Evolutionary conservation across 2,888 invertebrate genomes (phyloP).

Genomic region (Nemoura dubitans): DNA sequence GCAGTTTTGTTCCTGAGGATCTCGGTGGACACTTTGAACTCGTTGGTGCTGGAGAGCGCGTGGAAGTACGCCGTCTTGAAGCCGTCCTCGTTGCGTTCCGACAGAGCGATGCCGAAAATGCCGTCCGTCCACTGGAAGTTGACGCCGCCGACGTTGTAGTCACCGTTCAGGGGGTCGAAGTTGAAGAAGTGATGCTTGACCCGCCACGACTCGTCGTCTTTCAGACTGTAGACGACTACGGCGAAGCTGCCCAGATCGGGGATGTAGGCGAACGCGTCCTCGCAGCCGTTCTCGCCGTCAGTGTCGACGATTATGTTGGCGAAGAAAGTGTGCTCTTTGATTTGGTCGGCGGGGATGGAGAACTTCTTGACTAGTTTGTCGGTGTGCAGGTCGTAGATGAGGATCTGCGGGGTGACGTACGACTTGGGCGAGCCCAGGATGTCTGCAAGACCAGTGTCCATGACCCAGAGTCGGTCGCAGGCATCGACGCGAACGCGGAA

Average conservation of each 20-base stretch:
- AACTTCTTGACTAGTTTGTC: constrained; percentile 71
- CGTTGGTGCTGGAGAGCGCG: constrained; percentile 78
- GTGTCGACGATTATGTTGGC: constrained; percentile 82
- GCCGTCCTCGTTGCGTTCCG: constrained; percentile 70
- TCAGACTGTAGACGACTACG: constrained; percentile 79
- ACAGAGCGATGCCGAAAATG: constrained; percentile 77
- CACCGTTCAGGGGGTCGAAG: constrained; percentile 76
- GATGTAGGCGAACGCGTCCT: constrained; percentile 78
- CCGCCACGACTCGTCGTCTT: constrained; percentile 79
- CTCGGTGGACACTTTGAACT: constrained; percentile 78
- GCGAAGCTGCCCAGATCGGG: constrained; percentile 78
- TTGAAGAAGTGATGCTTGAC: constrained; percentile 74
- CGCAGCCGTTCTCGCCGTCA: constrained; percentile 72
- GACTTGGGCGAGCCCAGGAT: constrained; percentile 66
- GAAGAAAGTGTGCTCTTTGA: constrained; percentile 80
- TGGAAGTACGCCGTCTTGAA: constrained; percentile 81
- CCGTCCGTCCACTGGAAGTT: constrained; percentile 82
- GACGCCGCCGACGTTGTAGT: constrained; percentile 75
- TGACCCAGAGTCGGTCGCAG: constrained; percentile 80
- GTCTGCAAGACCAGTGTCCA: constrained; percentile 82
- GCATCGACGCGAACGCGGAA: constrained; percentile 78
- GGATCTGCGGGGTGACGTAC: constrained; percentile 58
- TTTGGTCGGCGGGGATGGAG: constrained; percentile 71
- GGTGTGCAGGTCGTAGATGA: constrained; percentile 79
- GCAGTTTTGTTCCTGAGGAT: constrained; percentile 72